Evolutionary conservation across 2,113 vertebrate genomes (phyloP), one percentile per base, ranked within the genome.

Genomic region (Oplegnathus fasciatus): DNA sequence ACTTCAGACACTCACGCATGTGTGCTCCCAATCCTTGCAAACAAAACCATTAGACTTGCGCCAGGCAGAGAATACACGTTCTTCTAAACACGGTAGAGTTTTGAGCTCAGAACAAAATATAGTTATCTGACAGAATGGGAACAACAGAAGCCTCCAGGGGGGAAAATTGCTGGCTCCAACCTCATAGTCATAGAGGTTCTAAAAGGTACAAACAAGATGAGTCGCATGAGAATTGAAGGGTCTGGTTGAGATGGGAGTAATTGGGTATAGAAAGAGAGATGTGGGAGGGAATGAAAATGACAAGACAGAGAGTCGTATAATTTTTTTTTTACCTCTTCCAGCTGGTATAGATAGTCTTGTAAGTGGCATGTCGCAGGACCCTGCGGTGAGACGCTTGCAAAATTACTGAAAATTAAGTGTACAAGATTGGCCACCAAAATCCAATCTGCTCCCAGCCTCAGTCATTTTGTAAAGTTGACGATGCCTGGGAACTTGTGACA

Each of bases 381-480:
- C 73, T 26, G 44, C 14, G 50, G 61, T 66, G 84, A 89, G 84
- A 75, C 46, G 34, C 77, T 84, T 73, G 68, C 71, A 89, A 80
- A 89, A 92, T 93, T 76, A 91, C 80, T 78, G 80, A 85, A 91
- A 93, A 93, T 94, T 88, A 92, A 85, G 85, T 90, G 84, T 81
- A 92, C 91, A 94, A 93, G 92, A 94, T 92, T 94, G 89, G 89
- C 72, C 84, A 74, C 85, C 82, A 83, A 84, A 94, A 94, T 93
- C 85, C 90, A 94, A 92, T 95, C 91, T 95, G 88, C 92, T 93
- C 64, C 37, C 88, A 66, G 91, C 91, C 88, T 78, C 72, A 85
- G 90, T 91, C 89, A 89, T 89, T 92, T 89, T 90, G 82, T 87
- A 88, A 90, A 87, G 89, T 90, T 92, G 90, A 91, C 89, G 84